Conservation (phyloP, 2,888 invertebrate species). For the Laothoe populi region DNA sequence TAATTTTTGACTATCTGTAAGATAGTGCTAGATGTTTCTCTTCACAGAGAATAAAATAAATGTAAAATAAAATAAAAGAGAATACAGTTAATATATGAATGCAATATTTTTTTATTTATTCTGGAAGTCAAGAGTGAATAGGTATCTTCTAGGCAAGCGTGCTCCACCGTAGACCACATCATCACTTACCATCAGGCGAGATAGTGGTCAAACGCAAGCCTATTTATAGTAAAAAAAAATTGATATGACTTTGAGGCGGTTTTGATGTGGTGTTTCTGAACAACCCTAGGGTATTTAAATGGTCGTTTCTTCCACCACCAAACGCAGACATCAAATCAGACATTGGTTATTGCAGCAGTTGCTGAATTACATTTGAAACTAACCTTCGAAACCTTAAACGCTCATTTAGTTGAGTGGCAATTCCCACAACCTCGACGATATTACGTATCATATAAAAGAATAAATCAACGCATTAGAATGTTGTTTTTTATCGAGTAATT, state of each 20-base stretch:
- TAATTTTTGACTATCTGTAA: no score
- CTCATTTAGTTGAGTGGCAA: not conserved
- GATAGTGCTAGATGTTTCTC: no score
- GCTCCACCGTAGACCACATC: no score
- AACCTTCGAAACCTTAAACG: constrained; percentile 4
- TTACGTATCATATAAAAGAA: constrained; percentile 22
- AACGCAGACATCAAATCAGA: not conserved
- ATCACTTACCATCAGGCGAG: no score
- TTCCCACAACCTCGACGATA: constrained; percentile 13
- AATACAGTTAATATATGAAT: no score
- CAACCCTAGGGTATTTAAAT: not conserved
- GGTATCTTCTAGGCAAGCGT: no score
- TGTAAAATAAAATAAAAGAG: no score
- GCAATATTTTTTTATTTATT: no score
- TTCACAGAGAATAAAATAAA: no score
- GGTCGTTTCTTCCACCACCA: not conserved
- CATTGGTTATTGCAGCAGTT: not conserved
- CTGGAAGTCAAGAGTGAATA: no score
- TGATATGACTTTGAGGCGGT: not conserved
- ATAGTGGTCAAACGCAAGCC: not conserved
- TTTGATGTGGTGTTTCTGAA: not conserved
- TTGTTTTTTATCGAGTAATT: constrained; percentile 22
- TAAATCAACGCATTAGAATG: constrained; percentile 14
- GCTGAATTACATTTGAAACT: constrained; percentile 9
- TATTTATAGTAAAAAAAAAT: not conserved